Conservation (phyloP, 2,888 invertebrate species). For the Drosophila helvetica region DNA sequence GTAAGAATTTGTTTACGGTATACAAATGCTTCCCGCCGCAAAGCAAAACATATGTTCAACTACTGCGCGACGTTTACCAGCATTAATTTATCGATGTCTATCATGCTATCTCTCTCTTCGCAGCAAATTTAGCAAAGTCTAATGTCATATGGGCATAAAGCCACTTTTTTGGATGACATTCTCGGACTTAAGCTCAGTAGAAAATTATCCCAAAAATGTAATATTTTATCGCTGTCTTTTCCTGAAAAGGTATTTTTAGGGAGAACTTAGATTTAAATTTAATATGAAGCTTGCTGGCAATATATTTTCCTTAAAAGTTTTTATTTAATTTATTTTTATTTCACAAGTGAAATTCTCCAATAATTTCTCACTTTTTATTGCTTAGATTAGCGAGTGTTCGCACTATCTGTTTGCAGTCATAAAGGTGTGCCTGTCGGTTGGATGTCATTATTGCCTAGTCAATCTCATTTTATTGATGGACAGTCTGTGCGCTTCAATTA, state of each 20-base stretch:
- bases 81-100: no score
- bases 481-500: constrained; percentile 50
- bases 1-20: no score
- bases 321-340: neutral
- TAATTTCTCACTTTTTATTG: constrained; percentile 33
- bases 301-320: no score
- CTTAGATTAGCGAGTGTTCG: constrained; percentile 4
- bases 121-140: no score
- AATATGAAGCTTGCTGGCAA: neutral
- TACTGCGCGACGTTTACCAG: no score
- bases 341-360: constrained; percentile 14
- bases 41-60: no score
- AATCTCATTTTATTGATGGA: constrained; percentile 50
- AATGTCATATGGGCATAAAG: no score
- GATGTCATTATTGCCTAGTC: constrained; percentile 18
- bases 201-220: constrained; percentile 16
- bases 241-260: no score
- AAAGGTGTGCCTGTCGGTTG: constrained; percentile 25
- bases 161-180: no score
- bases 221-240: no score
- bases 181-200: neutral
- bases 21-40: no score
- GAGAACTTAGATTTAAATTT: neutral
- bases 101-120: no score
- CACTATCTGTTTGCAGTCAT: constrained; percentile 26